phyloP scores from a whole-genome alignment of 2,113 vertebrate species.

The Pao palembangensis region DNA sequence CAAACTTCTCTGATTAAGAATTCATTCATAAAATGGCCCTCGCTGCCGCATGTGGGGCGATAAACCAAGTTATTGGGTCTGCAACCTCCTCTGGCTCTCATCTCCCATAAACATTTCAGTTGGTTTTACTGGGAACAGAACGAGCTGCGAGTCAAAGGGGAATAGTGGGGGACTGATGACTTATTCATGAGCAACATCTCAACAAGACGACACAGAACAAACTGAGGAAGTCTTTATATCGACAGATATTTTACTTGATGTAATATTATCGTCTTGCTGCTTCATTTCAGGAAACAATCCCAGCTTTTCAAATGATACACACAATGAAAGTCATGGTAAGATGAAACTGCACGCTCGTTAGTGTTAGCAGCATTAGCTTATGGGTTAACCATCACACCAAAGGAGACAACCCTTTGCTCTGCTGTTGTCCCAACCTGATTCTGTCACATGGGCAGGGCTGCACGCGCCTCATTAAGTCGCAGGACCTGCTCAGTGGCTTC shows the following conservation, averaged over 20 bases:
- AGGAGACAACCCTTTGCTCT: conserved; percentile 53
- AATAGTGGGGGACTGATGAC: conserved; percentile 53
- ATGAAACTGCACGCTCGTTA: conserved; percentile 27
- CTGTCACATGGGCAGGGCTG: conserved; percentile 49
- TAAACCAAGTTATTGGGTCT: conserved; percentile 72
- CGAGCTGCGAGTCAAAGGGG: conserved; percentile 58
- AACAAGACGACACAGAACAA: conserved; percentile 57
- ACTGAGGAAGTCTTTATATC: conserved; percentile 38
- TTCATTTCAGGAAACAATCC: background rate
- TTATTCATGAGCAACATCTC: conserved; percentile 66
- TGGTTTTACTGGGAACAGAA: conserved; percentile 65
- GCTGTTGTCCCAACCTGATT: conserved; percentile 63
- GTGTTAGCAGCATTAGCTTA: conserved; percentile 32
- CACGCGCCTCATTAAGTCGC: conserved; percentile 15
- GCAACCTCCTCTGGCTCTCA: conserved; percentile 69
- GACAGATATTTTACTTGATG: conserved; percentile 19
- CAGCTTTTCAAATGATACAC: background rate
- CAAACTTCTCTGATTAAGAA: conserved; percentile 74
- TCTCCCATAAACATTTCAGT: conserved; percentile 75
- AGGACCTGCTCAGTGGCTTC: conserved; percentile 27
- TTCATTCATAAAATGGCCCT: conserved; percentile 64
- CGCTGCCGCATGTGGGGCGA: conserved; percentile 51
- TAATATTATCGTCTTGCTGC: conserved; percentile 4
- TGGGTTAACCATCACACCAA: conserved; percentile 38
- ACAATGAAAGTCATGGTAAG: background rate